Evolutionary conservation across 1,140 invertebrate genomes (phyloP), one percentile per base, ranked within the genome.

Genomic region (Pseudoatta argentina): DNA sequence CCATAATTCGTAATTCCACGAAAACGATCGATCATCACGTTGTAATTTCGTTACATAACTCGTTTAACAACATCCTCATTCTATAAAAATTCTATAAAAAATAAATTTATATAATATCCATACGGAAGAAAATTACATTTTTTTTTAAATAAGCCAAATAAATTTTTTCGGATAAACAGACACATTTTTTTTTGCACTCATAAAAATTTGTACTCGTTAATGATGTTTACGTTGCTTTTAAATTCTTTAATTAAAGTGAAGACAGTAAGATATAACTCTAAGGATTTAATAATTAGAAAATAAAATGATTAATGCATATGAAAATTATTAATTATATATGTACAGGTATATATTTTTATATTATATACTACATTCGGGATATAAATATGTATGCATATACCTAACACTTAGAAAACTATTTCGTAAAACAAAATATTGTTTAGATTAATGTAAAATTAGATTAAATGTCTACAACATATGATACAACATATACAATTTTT

Each of bases 401-500:
- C n/a, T 44, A 39, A 44, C 10, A 0, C 18, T 66, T 21, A 18
- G 30, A 3, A 79, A 8, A 55, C 53, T 69, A 55, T 55, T 53
- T 67, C 14, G 1, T 39, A 69, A 69, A 55, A 67, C 21, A 55
- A 16, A 78, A 16, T 21, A 67, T 51, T 34, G 3, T 67, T 64
- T 12, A 51, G n/a, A 53, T 63, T 51, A 53, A 69, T 21, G 6
- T 53, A 16, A n/a, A 6, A 77, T 10, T 48, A 24, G 63, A 77
- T 64, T 44, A n/a, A 10, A 48, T 24, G 0, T 21, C n/a, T 79
- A 44, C 39, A 44, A 44, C 39, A 44, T 44, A 79, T 69, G 5
- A 55, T 81, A 71, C 77, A 81, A 55, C 27, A 79, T 79, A 53
- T 79, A 79, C 27, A 79, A 34, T 14, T 66, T 61, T n/a, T 61